Evolutionary conservation across 2,113 vertebrate genomes (phyloP).

Genomic region (Enhydra lutris): DNA sequence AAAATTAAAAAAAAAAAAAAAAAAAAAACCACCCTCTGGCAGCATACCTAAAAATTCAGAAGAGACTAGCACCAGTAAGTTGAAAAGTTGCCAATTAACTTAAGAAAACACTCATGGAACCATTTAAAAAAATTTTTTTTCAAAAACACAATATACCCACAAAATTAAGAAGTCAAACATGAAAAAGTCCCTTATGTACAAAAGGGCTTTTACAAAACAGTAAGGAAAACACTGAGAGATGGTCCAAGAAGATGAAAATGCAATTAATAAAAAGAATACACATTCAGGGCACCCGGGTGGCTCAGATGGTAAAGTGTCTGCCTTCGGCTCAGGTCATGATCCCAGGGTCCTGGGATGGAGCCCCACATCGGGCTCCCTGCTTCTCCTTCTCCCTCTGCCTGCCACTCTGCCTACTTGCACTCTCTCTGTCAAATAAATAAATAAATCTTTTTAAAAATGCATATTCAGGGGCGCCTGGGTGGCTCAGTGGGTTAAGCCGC

Average conservation of each 20-base stretch:
- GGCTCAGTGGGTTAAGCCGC: too few relatives aligned
- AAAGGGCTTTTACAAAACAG: not conserved
- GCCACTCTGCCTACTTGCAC: too few relatives aligned
- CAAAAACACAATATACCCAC: not conserved
- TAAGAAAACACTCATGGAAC: not conserved
- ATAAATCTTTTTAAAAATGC: too few relatives aligned
- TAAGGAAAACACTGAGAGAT: not conserved
- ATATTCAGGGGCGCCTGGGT: too few relatives aligned
- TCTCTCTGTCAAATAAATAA: too few relatives aligned
- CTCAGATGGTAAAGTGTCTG: too few relatives aligned
- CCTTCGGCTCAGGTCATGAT: too few relatives aligned
- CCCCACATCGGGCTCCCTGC: too few relatives aligned
- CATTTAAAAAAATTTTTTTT: not conserved
- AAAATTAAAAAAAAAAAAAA: not conserved
- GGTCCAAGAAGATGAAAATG: not conserved
- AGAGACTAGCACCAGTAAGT: not conserved
- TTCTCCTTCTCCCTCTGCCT: too few relatives aligned
- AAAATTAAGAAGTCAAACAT: conserved; percentile 1
- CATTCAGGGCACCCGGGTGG: not conserved
- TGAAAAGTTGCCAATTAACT: not conserved
- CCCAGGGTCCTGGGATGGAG: too few relatives aligned
- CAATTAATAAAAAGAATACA: conserved; percentile 13
- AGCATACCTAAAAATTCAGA: not conserved
- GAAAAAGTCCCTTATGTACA: not conserved
- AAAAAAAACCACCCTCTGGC: not conserved